Base-by-base conservation (phyloP, 2,797 vertebrate species). In the Bovichtus variegatus region DNA sequence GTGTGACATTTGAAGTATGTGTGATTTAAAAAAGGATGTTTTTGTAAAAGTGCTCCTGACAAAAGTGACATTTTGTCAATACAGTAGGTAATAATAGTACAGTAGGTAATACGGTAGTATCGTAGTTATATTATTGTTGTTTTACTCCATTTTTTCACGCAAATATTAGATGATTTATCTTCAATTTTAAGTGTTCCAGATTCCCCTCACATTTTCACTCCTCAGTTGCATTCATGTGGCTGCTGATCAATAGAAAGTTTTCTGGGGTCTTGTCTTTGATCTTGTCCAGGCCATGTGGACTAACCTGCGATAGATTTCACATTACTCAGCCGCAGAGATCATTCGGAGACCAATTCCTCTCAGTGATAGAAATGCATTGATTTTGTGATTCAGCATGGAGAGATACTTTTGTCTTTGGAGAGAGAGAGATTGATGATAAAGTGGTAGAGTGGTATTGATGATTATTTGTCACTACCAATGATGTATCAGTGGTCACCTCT, bases 261-360 rank as follows among this genome's bases (percentile, higher is more conserved):
- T 87, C 83, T 87, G 72, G 78, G 82, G 84, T 89, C 87, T 88
- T 84, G 89, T 91, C 83, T 90, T 82, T 90, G 89, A 84, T 91
- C 88, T 84, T 89, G 90, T 92, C 80, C 69, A 7, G 80, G 82
- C 80, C 72, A 21, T 3, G 76, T 71, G 78, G 83, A 87, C 84
- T 90, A 89, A 91, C 90, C 90, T 82, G 80, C 15, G 34, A 93
- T 93, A 72, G 91, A 93, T 93, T 94, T 91, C 82, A 77, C 91
- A 93, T 94, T 93, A 93, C 81, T 93, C 91, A 87, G 72, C 87
- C 59, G 31, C 89, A 76, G 71, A 82, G 83, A 91, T 89, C 87
- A 82, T 77, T 74, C 5, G 85, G 65, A 78, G 84, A 87, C 80
- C 87, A 66, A 86, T 91, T 90, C 84, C 81, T 91, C 92, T 72